Conservation (phyloP, 2,888 invertebrate genomes). For the Opisthograptis luteolata region DNA sequence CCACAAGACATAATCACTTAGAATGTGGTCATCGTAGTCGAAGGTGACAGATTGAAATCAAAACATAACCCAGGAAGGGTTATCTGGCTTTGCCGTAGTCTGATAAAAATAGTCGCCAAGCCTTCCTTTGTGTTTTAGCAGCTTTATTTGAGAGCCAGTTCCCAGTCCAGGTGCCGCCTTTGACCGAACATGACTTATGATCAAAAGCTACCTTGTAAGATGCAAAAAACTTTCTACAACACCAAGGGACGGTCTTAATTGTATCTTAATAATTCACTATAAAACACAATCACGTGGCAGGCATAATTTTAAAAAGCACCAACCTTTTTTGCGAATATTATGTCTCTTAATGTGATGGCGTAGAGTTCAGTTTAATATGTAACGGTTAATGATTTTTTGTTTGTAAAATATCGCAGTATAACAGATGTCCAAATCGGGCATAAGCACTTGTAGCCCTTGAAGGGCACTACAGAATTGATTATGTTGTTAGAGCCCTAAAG, state of each 20-base stretch:
- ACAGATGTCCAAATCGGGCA: slow-evolving; percentile 77
- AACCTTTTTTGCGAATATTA: background rate
- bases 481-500: slow-evolving; percentile 71
- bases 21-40: too few relatives aligned
- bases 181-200: too few relatives aligned
- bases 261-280: slow-evolving; percentile 50
- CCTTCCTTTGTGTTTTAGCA: too few relatives aligned
- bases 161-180: too few relatives aligned
- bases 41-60: too few relatives aligned
- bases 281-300: slow-evolving; percentile 51
- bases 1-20: too few relatives aligned
- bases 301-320: slow-evolving; percentile 29
- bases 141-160: too few relatives aligned
- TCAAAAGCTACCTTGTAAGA: too few relatives aligned
- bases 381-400: slow-evolving; percentile 13
- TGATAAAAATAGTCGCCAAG: too few relatives aligned
- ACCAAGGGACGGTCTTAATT: slow-evolving; percentile 12
- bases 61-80: too few relatives aligned
- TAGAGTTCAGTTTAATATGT: slow-evolving; percentile 37
- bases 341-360: background rate
- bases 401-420: slow-evolving; percentile 48
- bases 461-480: slow-evolving; percentile 77
- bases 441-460: slow-evolving; percentile 70
- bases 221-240: too few relatives aligned
- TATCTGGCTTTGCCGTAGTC: too few relatives aligned